Evolutionary conservation across 1,140 invertebrate genomes (phyloP).

Genomic region (Schlechtendalia chinensis): DNA sequence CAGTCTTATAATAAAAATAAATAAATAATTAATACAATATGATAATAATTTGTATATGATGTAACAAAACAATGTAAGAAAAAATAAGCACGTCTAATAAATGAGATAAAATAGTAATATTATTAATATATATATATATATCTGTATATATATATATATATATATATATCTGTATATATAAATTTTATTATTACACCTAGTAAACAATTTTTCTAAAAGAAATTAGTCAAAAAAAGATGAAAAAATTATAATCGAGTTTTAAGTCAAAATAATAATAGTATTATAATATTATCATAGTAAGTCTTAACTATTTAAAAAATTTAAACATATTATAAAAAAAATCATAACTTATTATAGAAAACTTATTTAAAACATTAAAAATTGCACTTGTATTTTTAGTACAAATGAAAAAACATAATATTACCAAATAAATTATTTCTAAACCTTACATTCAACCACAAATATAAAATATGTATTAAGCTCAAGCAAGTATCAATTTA

Average conservation of each 20-base stretch:
- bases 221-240: constrained; percentile 41
- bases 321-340: constrained; percentile 24
- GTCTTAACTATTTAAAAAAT: constrained; percentile 18
- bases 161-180: constrained; percentile 36
- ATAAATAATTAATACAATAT: constrained; percentile 48
- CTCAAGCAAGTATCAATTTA: constrained; percentile 40
- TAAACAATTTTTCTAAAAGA: constrained; percentile 48
- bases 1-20: constrained; percentile 50
- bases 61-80: constrained; percentile 49
- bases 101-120: constrained; percentile 49
- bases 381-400: constrained; percentile 39
- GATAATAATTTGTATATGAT: constrained; percentile 48
- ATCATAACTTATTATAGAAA: constrained; percentile 35
- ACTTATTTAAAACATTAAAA: constrained; percentile 27
- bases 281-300: constrained; percentile 40
- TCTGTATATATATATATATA: too few relatives aligned
- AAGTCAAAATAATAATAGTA: constrained; percentile 34
- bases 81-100: constrained; percentile 48
- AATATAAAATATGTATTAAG: constrained; percentile 31
- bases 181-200: constrained; percentile 30
- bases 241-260: constrained; percentile 40
- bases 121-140: constrained; percentile 25
- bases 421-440: constrained; percentile 17
- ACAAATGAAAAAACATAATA: constrained; percentile 46
- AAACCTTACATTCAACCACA: constrained; percentile 35